Percentiles rank a stretch among this genome's conserved stretches.
Evolutionary conservation across 2,797 vertebrate species (phyloP).

Genomic region (Neomorphus geoffroyi): DNA sequence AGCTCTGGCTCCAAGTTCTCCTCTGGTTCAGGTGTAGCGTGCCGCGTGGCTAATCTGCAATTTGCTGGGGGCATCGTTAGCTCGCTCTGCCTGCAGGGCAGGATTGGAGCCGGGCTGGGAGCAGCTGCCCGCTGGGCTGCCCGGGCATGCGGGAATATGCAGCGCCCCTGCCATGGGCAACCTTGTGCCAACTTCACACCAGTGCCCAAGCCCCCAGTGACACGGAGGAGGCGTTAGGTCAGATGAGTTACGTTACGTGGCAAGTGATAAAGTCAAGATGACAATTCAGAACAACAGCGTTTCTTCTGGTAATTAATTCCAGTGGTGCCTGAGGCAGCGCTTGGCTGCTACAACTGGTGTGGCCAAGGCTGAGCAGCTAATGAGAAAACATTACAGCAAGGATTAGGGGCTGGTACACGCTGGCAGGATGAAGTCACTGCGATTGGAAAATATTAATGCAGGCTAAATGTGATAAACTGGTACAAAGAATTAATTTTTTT

Average conservation of each 20-base stretch:
- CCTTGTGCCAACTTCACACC: too few species aligned
- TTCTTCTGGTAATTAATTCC: constrained; percentile 99
- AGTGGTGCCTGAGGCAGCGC: constrained; percentile 90
- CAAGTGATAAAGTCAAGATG: constrained; percentile 99
- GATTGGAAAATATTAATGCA: constrained; percentile 78
- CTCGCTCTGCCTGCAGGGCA: constrained; percentile 85
- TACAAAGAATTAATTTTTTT: constrained; percentile 70
- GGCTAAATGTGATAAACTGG: constrained; percentile 71
- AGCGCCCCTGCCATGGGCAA: constrained; percentile 66
- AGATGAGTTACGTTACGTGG: constrained; percentile 97
- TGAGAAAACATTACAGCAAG: constrained; percentile 91
- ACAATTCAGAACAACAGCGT: constrained; percentile 95
- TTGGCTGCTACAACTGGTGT: constrained; percentile 85
- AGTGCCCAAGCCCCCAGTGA: constrained; percentile 82
- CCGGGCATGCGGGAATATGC: constrained; percentile 54
- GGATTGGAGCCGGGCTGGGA: constrained; percentile 84
- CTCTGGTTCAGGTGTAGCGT: constrained; percentile 58
- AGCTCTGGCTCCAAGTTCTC: constrained; percentile 74
- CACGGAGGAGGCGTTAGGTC: constrained; percentile 86
- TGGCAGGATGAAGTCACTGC: constrained; percentile 77
- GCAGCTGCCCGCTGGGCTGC: constrained; percentile 84
- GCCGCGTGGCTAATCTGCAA: constrained; percentile 80
- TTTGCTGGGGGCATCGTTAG: constrained; percentile 95
- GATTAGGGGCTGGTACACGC: constrained; percentile 86
- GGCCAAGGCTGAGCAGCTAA: constrained; percentile 89